These are phyloP conservation scores for Camponotus floridanus DNA, from an alignment of 1,140 invertebrate genomes.

Conservation along the genomic window DNA sequence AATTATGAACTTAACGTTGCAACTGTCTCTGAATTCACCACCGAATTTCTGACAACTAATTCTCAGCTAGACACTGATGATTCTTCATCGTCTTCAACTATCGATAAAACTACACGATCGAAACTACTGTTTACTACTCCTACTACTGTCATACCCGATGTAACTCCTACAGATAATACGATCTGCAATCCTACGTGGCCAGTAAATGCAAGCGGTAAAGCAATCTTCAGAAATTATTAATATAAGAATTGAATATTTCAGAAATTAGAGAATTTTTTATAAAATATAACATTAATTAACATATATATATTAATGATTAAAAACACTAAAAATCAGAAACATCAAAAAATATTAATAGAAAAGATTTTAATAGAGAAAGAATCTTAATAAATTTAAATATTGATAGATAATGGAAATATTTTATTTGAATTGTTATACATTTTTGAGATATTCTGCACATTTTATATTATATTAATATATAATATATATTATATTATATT, in stretches of 20 bases:
- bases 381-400: too few species aligned
- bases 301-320: too few species aligned
- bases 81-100: background rate
- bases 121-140: too few species aligned
- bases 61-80: background rate
- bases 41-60: background rate
- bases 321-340: too few species aligned
- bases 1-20: background rate
- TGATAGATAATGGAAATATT: too few species aligned
- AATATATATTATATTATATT: too few species aligned
- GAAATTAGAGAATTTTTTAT: background rate
- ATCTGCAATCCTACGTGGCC: slow-evolving; percentile 27
- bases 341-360: too few species aligned
- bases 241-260: background rate
- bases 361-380: too few species aligned
- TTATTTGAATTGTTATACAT: too few species aligned
- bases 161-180: background rate
- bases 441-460: too few species aligned
- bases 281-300: too few species aligned
- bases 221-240: background rate
- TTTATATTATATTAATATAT: too few species aligned
- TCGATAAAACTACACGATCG: background rate
- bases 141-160: background rate
- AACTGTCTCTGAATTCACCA: background rate
- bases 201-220: slow-evolving; percentile 42